phyloP scores from a whole-genome alignment of 2,888 invertebrate genomes.

The Cheilosia pagana region DNA sequence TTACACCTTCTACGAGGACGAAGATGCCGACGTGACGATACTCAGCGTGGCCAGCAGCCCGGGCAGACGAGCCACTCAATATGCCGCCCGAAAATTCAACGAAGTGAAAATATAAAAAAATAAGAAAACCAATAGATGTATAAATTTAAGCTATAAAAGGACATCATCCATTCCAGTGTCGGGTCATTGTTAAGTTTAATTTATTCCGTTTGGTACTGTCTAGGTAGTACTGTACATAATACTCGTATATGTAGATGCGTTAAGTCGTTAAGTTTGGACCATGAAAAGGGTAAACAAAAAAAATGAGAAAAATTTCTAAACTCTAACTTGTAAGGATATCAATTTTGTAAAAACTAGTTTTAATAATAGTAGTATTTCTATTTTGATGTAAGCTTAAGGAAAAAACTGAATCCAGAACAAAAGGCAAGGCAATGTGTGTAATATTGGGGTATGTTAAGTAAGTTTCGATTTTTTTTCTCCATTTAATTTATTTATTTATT shows the following conservation, averaged over 20 bases:
- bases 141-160: background rate
- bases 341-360: slow-evolving; percentile 33
- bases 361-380: slow-evolving; percentile 25
- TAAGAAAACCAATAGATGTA: background rate
- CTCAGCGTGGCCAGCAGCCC: slow-evolving; percentile 62
- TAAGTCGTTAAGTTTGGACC: slow-evolving; percentile 68
- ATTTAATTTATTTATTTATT: slow-evolving; percentile 17
- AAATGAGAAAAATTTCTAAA: slow-evolving; percentile 22
- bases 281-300: slow-evolving; percentile 46
- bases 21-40: slow-evolving; percentile 42
- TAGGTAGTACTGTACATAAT: slow-evolving; percentile 15
- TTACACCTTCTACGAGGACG: slow-evolving; percentile 63
- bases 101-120: slow-evolving; percentile 84
- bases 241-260: slow-evolving; percentile 40
- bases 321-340: slow-evolving; percentile 30
- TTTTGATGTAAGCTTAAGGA: slow-evolving; percentile 38
- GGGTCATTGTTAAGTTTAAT: slow-evolving; percentile 55
- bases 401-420: slow-evolving; percentile 6
- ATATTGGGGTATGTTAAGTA: slow-evolving; percentile 27
- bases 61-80: slow-evolving; percentile 85
- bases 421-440: slow-evolving; percentile 67
- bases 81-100: slow-evolving; percentile 87
- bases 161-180: slow-evolving; percentile 31
- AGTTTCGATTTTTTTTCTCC: slow-evolving; percentile 13
- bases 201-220: slow-evolving; percentile 34